Conservation (phyloP, 2,888 invertebrate genomes). For the Caenorhabditis uteleia region DNA sequence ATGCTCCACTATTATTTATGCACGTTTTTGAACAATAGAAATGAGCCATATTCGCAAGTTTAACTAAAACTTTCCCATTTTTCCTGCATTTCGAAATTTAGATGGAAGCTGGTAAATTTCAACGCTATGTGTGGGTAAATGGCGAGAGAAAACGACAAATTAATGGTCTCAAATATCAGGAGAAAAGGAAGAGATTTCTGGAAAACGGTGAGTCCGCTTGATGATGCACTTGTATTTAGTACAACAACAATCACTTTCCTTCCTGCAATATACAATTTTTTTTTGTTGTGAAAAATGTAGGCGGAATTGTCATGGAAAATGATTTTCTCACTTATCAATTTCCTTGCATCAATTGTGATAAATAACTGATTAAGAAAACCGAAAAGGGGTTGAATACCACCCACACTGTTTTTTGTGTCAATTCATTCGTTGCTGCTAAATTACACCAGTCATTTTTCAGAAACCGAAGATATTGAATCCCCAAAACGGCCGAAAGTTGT, state of each 20-base stretch:
- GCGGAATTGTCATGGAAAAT: no score
- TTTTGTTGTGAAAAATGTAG: conserved; percentile 2
- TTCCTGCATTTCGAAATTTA: background rate
- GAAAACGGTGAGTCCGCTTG: conserved; percentile 15
- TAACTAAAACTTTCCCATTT: conserved; percentile 6
- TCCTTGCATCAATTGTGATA: no score
- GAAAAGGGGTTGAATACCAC: no score
- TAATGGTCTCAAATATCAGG: conserved; percentile 30
- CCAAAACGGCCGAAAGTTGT: conserved; percentile 16
- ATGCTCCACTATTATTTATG: no score
- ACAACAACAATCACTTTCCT: background rate
- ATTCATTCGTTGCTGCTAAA: no score
- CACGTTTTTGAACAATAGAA: no score
- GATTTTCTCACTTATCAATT: no score
- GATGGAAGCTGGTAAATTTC: conserved; percentile 24
- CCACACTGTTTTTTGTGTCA: no score
- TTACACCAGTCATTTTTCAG: no score
- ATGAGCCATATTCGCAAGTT: no score
- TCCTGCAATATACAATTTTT: background rate
- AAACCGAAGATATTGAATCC: conserved; percentile 12
- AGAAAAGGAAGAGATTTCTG: conserved; percentile 11
- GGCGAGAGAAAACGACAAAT: conserved; percentile 17
- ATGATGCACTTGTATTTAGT: no score
- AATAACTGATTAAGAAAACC: no score
- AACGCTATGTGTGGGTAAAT: conserved; percentile 36